Conservation (phyloP, 2,797 vertebrate species). For the Hypotaenidia okinawae region DNA sequence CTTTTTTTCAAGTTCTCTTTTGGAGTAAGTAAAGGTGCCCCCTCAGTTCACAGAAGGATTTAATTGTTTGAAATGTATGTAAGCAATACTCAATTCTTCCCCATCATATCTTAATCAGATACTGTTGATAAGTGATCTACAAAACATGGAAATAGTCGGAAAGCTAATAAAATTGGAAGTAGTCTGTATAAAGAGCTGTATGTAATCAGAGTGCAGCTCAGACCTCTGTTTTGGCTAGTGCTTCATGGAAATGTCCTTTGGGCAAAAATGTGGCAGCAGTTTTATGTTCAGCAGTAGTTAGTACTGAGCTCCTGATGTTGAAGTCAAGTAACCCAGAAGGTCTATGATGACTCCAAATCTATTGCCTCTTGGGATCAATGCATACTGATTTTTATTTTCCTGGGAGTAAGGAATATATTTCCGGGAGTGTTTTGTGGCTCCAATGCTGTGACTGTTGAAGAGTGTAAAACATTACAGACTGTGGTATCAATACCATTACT, state of each 20-base stretch:
- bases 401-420: not conserved
- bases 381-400: not conserved
- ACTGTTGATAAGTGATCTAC: conserved; percentile 14
- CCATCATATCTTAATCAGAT: not conserved
- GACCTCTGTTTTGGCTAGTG: not conserved
- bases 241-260: not conserved
- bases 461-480: not conserved
- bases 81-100: not conserved
- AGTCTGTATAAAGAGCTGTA: not conserved
- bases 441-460: not conserved
- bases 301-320: not conserved
- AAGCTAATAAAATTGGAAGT: not conserved
- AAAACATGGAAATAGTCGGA: not conserved
- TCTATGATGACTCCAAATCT: not conserved
- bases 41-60: not conserved
- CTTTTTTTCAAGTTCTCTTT: not conserved
- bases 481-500: not conserved
- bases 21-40: not conserved
- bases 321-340: not conserved
- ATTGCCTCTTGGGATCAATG: not conserved
- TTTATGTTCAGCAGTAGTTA: not conserved
- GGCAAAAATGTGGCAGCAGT: not conserved
- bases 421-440: not conserved
- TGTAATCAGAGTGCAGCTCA: not conserved
- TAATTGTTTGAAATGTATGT: conserved; percentile 8